Evolutionary conservation across 2,797 vertebrate species (phyloP), one percentile per base, ranked within the genome.

Genomic region (Hyperoplus lanceolatus): DNA sequence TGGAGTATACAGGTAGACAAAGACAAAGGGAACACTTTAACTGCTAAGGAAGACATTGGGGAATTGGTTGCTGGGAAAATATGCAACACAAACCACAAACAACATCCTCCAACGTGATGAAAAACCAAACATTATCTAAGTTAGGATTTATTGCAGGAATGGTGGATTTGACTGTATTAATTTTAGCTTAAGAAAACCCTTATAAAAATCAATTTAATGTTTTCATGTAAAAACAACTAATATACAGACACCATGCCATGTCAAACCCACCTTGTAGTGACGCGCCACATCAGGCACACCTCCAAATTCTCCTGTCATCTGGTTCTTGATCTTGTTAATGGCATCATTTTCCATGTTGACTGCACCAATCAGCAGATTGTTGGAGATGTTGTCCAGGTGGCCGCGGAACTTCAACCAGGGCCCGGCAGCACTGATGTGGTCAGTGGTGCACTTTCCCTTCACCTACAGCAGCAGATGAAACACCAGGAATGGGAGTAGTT

Each of bases 401-500:
- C 98, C 98, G 12, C 98, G 97, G 93, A 98, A 99, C 91, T 99
- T 99, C 9, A 99, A 95, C 98, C 98, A 99, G 0, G 98, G 98
- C 3, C 98, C 98, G 0, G 98, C 98, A 1, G 98, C 98, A 1
- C 97, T 99, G 92, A 99, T 99, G 86, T 99, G 98, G 87, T 99
- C 98, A 0, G 98, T 99, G 75, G 98, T 99, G 77, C 98, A 99
- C 70, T 99, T 99, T 48, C 98, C 98, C 90, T 98, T 99, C 64
- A 98, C 98, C 98, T 99, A 82, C 1, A 10, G 48, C 46, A 89
- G 80, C 95, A 95, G 82, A 96, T 95, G 4, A 2, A 29, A 29
- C 29, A 29, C 29, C 29, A 29, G 29, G 29, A 29, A 29, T 29
- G 29, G 29, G 29, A 29, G 29, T 29, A 50, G 18, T 8, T 61